Evolutionary conservation across 1,140 invertebrate genomes (phyloP), one percentile per base, ranked within the genome.

Genomic region (Nasonia vitripennis): DNA sequence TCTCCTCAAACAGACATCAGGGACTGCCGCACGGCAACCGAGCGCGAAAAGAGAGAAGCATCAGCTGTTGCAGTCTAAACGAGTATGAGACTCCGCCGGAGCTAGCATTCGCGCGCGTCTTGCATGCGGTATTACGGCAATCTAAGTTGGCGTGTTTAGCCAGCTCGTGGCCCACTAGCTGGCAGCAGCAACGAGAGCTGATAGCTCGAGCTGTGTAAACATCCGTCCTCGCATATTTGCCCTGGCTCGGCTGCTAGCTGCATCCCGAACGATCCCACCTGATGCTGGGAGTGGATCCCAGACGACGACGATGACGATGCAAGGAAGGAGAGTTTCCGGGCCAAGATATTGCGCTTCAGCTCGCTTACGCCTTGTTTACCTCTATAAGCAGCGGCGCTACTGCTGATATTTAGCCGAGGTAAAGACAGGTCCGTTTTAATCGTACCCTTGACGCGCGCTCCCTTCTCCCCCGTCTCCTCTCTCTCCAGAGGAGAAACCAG

Each of bases 121-220:
- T 55, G 81, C 68, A 62, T 62, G 77, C 86, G 86, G 84, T 89
- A 88, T 90, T 91, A 89, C 88, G 89, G 89, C 89, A 92, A 92
- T 90, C 87, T 88, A 90, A 91, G 89, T 90, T 91, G 88, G 87
- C 87, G 87, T 91, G 90, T 92, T 90, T 91, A 91, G 89, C 91
- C 88, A 91, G 90, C 88, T 88, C 85, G 89, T 81, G 86, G 77
- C 71, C 80, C 85, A 55, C 14, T 34, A 20, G 78, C 89, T 67
- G 11, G 68, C 27, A 34, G 68, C 27, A 71, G 68, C 68, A 71
- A 27, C 90, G 89, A 91, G 90, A 91, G 90, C 89, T 90, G 87
- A 62, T 62, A 62, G 55, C 17, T 62, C 20, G 55, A 62, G 86
- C 88, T 91, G 88, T 90, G 88, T 90, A 90, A 91, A 91, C 90